Percentiles rank a stretch among this genome's conserved stretches.
These are phyloP conservation scores for Mimachlamys varia DNA, from an alignment of 2,888 invertebrate genomes.

Conservation along the genomic window DNA sequence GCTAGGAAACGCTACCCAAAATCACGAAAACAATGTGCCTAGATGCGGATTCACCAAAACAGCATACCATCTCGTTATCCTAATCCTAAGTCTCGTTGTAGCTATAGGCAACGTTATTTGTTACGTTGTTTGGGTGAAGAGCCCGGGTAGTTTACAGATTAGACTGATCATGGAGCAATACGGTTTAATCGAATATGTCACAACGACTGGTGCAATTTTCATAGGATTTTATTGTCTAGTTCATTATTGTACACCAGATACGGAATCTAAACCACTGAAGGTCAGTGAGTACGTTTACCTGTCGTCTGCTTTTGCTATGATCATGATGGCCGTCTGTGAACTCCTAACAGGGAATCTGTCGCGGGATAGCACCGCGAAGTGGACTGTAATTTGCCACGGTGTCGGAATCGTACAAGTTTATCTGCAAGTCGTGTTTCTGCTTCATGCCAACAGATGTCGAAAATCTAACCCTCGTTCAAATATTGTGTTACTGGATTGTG, in stretches of 20 bases:
- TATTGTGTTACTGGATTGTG: neutral
- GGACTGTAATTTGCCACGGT: neutral
- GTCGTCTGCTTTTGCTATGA: neutral
- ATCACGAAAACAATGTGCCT: too few relatives aligned
- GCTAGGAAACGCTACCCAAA: too few relatives aligned
- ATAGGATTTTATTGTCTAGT: neutral
- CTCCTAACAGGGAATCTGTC: neutral
- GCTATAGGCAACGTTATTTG: too few relatives aligned
- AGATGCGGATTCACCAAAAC: too few relatives aligned
- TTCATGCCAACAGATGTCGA: neutral
- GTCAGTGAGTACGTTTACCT: neutral
- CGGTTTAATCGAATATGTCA: neutral
- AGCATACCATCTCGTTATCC: too few relatives aligned
- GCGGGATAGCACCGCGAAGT: neutral
- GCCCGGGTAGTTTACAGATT: neutral
- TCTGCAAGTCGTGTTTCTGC: constrained; percentile 1
- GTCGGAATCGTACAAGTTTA: neutral
- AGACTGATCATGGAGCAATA: neutral
- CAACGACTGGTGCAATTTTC: neutral
- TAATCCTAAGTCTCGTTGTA: too few relatives aligned
- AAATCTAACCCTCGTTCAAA: neutral
- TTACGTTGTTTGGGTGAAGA: neutral
- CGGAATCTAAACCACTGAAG: neutral
- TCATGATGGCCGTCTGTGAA: neutral
- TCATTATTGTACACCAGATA: neutral